These are phyloP conservation scores for Perca schrenkii DNA, from an alignment of 2,113 vertebrate species.

Conservation along the genomic window DNA sequence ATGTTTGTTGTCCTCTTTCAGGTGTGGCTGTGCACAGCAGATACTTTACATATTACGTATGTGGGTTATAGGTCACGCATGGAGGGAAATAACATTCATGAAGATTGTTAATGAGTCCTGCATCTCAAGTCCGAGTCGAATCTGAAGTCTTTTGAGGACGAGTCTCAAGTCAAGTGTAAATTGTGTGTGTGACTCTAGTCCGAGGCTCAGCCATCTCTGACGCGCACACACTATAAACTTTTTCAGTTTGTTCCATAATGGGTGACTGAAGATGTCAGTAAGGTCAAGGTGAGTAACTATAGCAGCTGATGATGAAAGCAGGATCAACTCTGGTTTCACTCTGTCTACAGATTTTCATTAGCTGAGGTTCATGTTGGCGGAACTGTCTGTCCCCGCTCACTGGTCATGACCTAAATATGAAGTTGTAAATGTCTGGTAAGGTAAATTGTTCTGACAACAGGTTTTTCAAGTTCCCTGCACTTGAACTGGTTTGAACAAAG, in stretches of 20 bases:
- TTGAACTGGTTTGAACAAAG: not conserved
- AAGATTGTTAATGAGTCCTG: no score
- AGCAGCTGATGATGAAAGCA: conserved; percentile 34
- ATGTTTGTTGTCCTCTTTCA: no score
- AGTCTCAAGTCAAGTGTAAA: no score
- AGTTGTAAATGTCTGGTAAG: conserved; percentile 10
- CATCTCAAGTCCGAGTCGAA: no score
- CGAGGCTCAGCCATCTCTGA: no score
- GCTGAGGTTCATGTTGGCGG: conserved; percentile 13
- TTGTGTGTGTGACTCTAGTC: no score
- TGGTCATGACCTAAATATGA: not conserved
- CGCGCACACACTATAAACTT: not conserved
- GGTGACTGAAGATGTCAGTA: not conserved
- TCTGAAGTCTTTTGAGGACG: no score
- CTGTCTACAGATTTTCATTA: conserved; percentile 32
- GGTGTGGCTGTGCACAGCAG: no score
- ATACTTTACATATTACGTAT: no score
- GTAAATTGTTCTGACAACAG: not conserved
- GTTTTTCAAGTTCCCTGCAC: not conserved
- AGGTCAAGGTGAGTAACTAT: conserved; percentile 32
- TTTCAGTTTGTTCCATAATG: conserved; percentile 21
- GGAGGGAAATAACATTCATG: no score
- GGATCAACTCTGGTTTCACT: conserved; percentile 39
- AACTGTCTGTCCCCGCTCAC: conserved; percentile 17
- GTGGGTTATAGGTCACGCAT: no score